Conservation (phyloP, 2,888 invertebrate species). For the Trissolcus brochymenae region DNA sequence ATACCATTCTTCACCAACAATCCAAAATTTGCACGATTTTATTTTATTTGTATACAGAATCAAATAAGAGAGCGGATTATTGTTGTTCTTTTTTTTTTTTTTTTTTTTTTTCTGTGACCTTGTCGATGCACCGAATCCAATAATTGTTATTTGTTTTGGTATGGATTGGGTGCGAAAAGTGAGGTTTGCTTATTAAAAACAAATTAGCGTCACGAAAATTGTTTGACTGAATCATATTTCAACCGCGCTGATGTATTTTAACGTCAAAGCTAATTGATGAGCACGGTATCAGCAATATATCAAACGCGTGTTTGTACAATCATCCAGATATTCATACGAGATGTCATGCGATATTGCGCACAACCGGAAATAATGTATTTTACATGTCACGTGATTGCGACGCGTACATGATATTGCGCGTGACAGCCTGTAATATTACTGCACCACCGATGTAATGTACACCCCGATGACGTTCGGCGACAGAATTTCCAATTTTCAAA, state of each 20-base stretch:
- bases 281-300: constrained; percentile 40
- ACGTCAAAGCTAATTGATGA: constrained; percentile 50
- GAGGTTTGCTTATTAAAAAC: background rate
- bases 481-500: background rate
- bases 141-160: background rate
- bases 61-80: constrained; percentile 22
- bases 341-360: constrained; percentile 43
- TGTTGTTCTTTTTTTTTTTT: constrained; percentile 7
- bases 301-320: constrained; percentile 26
- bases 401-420: constrained; percentile 41
- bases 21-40: background rate
- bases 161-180: background rate
- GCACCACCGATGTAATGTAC: constrained; percentile 9
- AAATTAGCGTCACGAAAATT: constrained; percentile 8
- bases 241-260: constrained; percentile 44
- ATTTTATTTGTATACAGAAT: constrained; percentile 18
- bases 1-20: no score
- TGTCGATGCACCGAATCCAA: background rate
- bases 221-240: constrained; percentile 36
- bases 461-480: background rate
- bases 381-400: constrained; percentile 53
- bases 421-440: constrained; percentile 39
- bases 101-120: background rate
- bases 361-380: constrained; percentile 53
- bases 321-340: constrained; percentile 42